Evolutionary conservation across 1,140 invertebrate species (phyloP), one percentile per base, ranked within the genome.

Genomic region (Subanguina moxae): DNA sequence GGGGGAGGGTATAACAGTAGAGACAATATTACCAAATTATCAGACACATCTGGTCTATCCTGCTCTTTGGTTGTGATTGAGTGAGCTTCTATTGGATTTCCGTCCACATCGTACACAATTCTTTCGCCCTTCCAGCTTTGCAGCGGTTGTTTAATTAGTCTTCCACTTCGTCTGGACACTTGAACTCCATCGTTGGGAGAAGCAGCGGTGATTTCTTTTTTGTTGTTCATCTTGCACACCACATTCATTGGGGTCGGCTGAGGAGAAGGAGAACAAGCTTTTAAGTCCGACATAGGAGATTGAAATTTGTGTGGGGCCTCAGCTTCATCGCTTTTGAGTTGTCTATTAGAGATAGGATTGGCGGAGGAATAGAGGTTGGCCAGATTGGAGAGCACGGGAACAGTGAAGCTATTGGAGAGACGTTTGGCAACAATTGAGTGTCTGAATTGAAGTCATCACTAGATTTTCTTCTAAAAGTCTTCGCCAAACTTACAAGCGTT

Each of bases 81-180:
- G n/a, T 61, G 27, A 30, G 58, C 58, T 13, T 21, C 27, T 5
- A 61, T 30, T 43, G 58, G 58, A 61, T 61, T 61, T 3, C 58
- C 58, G n/a, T 61, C 27, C 19, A 61, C 21, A 30, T 61, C 58
- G n/a, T 61, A 61, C 28, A 30, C 58, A 43, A 61, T 61, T 61
- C 58, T 61, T 61, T 61, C 58, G 8, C 58, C 58, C 17, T 3
- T 43, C 58, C 58, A 61, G 13, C 28, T 25, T 43, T 61, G 58
- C 38, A 61, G n/a, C n/a, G 28, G 58, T 21, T 30, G 58, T 43
- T 61, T 61, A 8, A 61, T 21, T n/a, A 61, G 5, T 32, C 58
- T 30, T 43, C 58, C 58, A 43, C 58, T 61, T 21, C 58, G 3
- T 30, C 13, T 61, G n/a, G 38, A 30, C 3, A 52, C 48, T 52